Evolutionary conservation across 2,888 invertebrate species (phyloP).

Genomic region (Idaea dimidiata): DNA sequence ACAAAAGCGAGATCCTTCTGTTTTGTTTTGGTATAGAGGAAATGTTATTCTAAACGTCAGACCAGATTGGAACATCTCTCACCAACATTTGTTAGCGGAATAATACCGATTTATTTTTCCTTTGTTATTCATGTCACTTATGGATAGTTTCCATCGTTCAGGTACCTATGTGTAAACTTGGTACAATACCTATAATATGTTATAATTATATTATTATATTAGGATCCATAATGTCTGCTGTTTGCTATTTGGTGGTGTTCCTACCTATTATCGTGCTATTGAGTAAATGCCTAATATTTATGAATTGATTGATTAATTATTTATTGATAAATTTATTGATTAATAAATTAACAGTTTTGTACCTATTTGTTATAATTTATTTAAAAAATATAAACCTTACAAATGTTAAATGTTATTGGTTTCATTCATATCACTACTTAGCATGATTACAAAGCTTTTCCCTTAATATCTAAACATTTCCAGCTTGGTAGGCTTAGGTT

Average conservation of each 20-base stretch:
- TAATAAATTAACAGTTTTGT: too few species aligned
- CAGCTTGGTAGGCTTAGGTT: slow-evolving; percentile 1
- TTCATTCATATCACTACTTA: slow-evolving; percentile 4
- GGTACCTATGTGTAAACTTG: slow-evolving; percentile 37
- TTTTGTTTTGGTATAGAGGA: slow-evolving; percentile 27
- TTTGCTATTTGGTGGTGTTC: slow-evolving; percentile 13
- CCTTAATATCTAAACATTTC: not conserved
- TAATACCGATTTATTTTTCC: slow-evolving; percentile 56
- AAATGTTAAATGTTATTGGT: slow-evolving; percentile 8
- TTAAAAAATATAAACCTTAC: too few species aligned
- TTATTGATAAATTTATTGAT: too few species aligned
- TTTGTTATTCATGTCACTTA: slow-evolving; percentile 51
- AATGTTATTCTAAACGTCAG: slow-evolving; percentile 44
- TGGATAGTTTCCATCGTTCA: slow-evolving; percentile 52
- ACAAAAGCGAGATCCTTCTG: not conserved
- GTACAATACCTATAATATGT: slow-evolving; percentile 16
- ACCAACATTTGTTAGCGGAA: slow-evolving; percentile 63
- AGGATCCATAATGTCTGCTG: slow-evolving; percentile 10
- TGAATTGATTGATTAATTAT: too few species aligned
- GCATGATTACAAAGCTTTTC: not conserved
- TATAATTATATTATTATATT: not conserved
- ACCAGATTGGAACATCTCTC: slow-evolving; percentile 54
- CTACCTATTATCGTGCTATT: too few species aligned
- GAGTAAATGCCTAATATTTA: too few species aligned
- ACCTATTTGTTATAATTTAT: too few species aligned